Conservation (phyloP, 2,113 vertebrate species). For the Melanocharis versteri region DNA sequence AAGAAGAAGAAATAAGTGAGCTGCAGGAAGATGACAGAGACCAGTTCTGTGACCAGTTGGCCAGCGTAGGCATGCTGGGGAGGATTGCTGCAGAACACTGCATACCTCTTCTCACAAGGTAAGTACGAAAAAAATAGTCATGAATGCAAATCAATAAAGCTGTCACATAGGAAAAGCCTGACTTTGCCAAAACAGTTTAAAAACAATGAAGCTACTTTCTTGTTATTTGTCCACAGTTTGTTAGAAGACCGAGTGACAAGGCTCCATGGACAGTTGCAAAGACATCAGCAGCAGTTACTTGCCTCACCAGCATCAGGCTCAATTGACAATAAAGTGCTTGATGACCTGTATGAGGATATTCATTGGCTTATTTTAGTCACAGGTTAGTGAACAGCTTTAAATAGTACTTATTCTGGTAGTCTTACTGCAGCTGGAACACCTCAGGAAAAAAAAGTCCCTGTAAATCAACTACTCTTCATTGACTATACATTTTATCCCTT, state of each 20-base stretch:
- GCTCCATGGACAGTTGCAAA: constrained; percentile 92
- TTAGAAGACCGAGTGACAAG: constrained; percentile 94
- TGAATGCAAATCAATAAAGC: not conserved
- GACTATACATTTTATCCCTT: not conserved
- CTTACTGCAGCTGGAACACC: not conserved
- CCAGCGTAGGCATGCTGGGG: constrained; percentile 94
- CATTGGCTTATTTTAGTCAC: constrained; percentile 99
- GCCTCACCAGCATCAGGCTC: constrained; percentile 82
- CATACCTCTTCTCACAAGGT: constrained; percentile 94
- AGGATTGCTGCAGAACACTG: constrained; percentile 96
- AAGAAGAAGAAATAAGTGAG: constrained; percentile 97
- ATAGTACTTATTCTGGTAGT: not conserved
- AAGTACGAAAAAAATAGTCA: not conserved
- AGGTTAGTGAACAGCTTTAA: constrained; percentile 76
- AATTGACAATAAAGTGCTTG: constrained; percentile 88
- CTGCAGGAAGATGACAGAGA: constrained; percentile 97
- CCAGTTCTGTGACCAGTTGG: constrained; percentile 95
- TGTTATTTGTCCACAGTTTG: constrained; percentile 74
- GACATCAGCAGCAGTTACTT: constrained; percentile 93
- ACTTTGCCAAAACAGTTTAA: not conserved
- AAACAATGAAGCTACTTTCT: not conserved
- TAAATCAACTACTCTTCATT: not conserved
- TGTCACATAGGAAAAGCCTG: not conserved
- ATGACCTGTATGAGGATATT: constrained; percentile 98
- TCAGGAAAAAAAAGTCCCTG: not conserved